A percentile compares a stretch with the other conserved stretches of the same genome.
These are phyloP conservation scores for Ashinkailepas kermadecensis DNA, from an alignment of 2,888 invertebrate species.

Conservation along the genomic window DNA sequence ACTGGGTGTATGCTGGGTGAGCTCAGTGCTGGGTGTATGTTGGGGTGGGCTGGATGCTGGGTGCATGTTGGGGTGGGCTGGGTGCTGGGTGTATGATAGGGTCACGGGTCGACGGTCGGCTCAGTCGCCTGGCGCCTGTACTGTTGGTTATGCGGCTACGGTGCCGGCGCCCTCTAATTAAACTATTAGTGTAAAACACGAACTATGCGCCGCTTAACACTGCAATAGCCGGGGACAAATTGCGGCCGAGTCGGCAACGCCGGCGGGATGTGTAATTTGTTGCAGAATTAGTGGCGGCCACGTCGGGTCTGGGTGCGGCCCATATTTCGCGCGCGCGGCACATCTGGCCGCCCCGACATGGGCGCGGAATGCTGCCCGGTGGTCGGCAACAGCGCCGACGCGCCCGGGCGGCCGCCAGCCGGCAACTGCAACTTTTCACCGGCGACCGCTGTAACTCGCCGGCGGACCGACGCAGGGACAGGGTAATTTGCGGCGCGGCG, in stretches of 20 bases:
- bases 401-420: background rate
- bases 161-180: background rate
- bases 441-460: background rate
- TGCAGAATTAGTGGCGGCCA: background rate
- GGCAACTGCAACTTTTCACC: background rate
- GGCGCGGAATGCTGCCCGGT: background rate
- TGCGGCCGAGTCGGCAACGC: background rate
- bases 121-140: no score
- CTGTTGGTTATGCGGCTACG: no score
- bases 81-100: no score
- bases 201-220: slow-evolving; percentile 19
- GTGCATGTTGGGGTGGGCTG: no score
- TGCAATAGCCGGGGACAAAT: slow-evolving; percentile 1
- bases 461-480: background rate
- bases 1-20: no score
- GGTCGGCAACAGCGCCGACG: background rate
- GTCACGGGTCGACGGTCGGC: no score
- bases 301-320: background rate
- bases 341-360: background rate
- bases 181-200: slow-evolving; percentile 20
- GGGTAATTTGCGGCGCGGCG: background rate
- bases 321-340: slow-evolving; percentile 4
- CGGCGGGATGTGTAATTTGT: slow-evolving; percentile 6
- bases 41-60: no score
- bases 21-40: no score